Conservation (phyloP, 2,888 invertebrate genomes). For the Sphecodes monilicornis region DNA sequence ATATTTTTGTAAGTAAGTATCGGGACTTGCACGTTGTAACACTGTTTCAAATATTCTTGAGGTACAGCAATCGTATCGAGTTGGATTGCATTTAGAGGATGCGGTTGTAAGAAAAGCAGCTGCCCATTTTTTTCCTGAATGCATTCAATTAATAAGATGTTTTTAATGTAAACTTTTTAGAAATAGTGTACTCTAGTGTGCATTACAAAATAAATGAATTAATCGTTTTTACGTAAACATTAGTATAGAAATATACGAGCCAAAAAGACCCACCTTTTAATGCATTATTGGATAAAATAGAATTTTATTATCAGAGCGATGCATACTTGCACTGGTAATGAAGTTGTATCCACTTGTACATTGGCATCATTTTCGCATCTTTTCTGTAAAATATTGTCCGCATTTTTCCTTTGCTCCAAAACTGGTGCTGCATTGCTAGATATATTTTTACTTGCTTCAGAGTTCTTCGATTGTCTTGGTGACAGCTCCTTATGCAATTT, state of each 20-base stretch:
- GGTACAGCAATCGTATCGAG: constrained; percentile 54
- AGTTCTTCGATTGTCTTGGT: not conserved
- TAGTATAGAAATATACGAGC: too few species aligned
- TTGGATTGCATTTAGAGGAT: constrained; percentile 56
- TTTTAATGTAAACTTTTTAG: too few species aligned
- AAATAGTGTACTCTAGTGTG: too few species aligned
- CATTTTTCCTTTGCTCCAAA: constrained; percentile 16
- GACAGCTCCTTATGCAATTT: not conserved
- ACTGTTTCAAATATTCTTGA: constrained; percentile 64
- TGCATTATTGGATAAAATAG: not conserved
- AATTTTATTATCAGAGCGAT: constrained; percentile 10
- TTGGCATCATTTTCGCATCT: constrained; percentile 31
- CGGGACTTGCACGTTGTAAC: constrained; percentile 73
- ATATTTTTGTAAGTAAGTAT: constrained; percentile 72
- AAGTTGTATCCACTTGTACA: constrained; percentile 35
- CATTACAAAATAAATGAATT: too few species aligned
- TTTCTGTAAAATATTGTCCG: not conserved
- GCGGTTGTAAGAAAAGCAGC: constrained; percentile 64
- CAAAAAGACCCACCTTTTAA: too few species aligned
- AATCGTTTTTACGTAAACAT: too few species aligned
- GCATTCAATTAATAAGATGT: constrained; percentile 32
- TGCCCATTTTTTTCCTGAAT: constrained; percentile 66
- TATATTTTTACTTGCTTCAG: not conserved
- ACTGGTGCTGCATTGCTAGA: not conserved
- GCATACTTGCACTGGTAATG: constrained; percentile 43